A percentile compares a stretch with the other conserved stretches of the same genome.
Evolutionary conservation across 2,797 vertebrate genomes (phyloP).

Genomic region (Anabacerthia variegaticeps): DNA sequence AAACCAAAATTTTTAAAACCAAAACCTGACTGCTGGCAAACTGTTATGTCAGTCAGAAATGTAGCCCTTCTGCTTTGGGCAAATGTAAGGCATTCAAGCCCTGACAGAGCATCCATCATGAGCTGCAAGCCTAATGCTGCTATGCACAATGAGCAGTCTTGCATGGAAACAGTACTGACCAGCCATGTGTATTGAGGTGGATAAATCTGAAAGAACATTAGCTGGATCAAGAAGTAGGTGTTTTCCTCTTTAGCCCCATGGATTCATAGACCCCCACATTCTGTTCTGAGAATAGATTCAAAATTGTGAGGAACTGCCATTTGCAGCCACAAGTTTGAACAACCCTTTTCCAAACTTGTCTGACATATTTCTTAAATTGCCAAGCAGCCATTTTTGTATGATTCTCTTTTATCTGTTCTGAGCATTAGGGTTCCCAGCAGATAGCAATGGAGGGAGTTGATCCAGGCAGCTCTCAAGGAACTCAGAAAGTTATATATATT

Average conservation of each 20-base stretch:
- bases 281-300: neutral
- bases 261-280: neutral
- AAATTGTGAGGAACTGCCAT: neutral
- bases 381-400: neutral
- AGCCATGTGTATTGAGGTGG: neutral
- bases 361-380: neutral
- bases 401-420: neutral
- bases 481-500: neutral
- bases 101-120: neutral
- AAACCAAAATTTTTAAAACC: neutral
- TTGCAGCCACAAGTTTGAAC: neutral
- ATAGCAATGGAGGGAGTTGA: neutral
- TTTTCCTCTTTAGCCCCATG: neutral
- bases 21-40: neutral
- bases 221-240: neutral
- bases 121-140: neutral
- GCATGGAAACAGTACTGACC: neutral
- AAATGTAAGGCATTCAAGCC: neutral
- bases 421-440: neutral
- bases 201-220: neutral
- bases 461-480: neutral
- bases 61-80: neutral
- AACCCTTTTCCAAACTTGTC: neutral
- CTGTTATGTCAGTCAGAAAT: neutral
- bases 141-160: neutral